Conservation (phyloP, 2,113 vertebrate species). For the Sylvilagus bachmani region DNA sequence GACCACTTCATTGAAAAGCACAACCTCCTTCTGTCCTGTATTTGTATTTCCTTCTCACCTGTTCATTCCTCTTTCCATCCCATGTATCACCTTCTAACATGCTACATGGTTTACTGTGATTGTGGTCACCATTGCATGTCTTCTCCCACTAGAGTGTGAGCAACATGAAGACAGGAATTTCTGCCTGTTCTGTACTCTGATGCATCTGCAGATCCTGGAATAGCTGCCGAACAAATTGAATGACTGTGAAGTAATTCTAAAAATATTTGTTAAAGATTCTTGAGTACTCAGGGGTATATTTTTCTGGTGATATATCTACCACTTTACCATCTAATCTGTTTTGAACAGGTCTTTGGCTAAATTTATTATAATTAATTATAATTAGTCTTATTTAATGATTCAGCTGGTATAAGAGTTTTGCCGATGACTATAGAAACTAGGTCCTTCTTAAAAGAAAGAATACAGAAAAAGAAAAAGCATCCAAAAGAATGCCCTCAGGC, state of each 20-base stretch:
- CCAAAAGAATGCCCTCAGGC: not conserved
- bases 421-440: not conserved
- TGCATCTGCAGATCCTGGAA: not conserved
- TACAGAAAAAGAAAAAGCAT: conserved; percentile 3
- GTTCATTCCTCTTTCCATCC: not conserved
- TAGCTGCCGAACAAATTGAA: not conserved
- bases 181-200: not conserved
- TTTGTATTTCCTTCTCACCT: not conserved
- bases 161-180: not conserved
- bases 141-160: not conserved
- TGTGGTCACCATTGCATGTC: not conserved
- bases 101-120: not conserved
- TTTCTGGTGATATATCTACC: conserved; percentile 4
- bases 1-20: not conserved
- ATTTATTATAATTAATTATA: not conserved
- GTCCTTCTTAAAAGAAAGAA: not conserved
- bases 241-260: not conserved
- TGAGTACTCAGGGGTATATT: not conserved
- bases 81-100: not conserved
- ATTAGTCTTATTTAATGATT: conserved; percentile 46
- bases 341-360: conserved; percentile 39
- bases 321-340: not conserved
- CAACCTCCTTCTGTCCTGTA: not conserved
- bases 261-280: not conserved
- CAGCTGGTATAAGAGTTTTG: not conserved